Percentiles rank a stretch among this genome's conserved stretches.
Conservation (phyloP, 2,113 vertebrate genomes). For the Sinocyclocheilus rhinocerous region DNA sequence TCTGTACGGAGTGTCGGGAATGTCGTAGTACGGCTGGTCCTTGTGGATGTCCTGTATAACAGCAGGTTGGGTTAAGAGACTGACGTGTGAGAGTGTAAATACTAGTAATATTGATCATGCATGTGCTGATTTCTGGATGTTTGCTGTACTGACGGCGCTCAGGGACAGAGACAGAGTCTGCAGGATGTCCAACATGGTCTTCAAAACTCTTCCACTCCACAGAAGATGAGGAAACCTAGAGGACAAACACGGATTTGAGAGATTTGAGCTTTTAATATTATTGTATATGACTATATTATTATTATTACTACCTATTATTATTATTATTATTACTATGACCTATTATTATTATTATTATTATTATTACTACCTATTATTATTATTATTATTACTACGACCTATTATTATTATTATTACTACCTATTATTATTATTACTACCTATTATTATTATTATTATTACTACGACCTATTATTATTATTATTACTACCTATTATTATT, state of each 20-base stretch:
- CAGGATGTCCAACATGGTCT: conserved; percentile 96
- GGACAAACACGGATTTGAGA: not conserved
- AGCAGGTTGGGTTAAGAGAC: not conserved
- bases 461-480: too few species aligned
- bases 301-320: too few species aligned
- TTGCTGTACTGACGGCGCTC: conserved; percentile 83
- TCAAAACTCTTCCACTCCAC: conserved; percentile 95
- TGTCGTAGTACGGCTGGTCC: conserved; percentile 94
- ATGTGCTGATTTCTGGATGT: not conserved
- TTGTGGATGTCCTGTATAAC: conserved; percentile 91
- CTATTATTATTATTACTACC: too few species aligned
- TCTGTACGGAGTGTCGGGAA: conserved; percentile 90
- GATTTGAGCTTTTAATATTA: not conserved
- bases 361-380: too few species aligned
- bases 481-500: too few species aligned
- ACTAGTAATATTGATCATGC: too few species aligned
- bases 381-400: too few species aligned
- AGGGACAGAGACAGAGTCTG: conserved; percentile 94
- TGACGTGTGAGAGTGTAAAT: not conserved
- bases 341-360: too few species aligned
- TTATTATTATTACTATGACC: too few species aligned
- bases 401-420: too few species aligned
- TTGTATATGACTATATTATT: too few species aligned
- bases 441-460: too few species aligned
- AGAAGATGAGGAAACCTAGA: conserved; percentile 92